Percentiles rank a stretch among this genome's conserved stretches.
Evolutionary conservation across 2,797 vertebrate species (phyloP).

Genomic region (Paratrypauchen microcephalus): DNA sequence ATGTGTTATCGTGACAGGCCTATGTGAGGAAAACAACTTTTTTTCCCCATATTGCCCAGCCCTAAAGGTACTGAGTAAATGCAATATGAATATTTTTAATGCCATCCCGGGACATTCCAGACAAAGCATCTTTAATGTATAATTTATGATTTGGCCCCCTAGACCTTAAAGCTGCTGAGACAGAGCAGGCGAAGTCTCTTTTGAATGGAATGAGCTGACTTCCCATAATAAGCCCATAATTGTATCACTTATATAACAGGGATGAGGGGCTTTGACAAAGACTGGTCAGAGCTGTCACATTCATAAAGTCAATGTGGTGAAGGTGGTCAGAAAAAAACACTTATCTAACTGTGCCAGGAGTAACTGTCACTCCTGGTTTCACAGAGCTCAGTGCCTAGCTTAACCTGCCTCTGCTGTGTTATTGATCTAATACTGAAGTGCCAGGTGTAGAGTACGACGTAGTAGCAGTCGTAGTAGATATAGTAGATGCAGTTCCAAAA

Average conservation of each 20-base stretch:
- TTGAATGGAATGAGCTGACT: neutral
- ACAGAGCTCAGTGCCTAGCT: neutral
- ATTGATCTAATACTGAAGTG: neutral
- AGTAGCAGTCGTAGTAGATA: neutral
- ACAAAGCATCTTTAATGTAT: too few species aligned
- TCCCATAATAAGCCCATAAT: neutral
- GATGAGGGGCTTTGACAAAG: conserved; percentile 6
- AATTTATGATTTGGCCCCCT: neutral
- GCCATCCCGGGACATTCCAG: too few species aligned
- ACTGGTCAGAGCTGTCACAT: conserved; percentile 31
- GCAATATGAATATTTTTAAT: too few species aligned
- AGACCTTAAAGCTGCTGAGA: neutral
- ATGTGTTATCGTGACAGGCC: too few species aligned
- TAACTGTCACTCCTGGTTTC: conserved; percentile 35
- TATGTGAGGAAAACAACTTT: too few species aligned
- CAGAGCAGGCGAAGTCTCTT: neutral
- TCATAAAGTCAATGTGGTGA: conserved; percentile 27
- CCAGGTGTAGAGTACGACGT: neutral
- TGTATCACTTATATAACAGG: conserved; percentile 39
- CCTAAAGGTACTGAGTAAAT: too few species aligned
- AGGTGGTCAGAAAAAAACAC: conserved; percentile 38
- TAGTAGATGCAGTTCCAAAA: too few species aligned
- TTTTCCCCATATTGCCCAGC: too few species aligned
- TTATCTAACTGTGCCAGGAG: conserved; percentile 55
- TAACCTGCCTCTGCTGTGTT: neutral